Percentiles rank a stretch among this genome's conserved stretches.
Conservation (phyloP, 1,140 invertebrate genomes). For the Pentalonia nigronervosa region DNA sequence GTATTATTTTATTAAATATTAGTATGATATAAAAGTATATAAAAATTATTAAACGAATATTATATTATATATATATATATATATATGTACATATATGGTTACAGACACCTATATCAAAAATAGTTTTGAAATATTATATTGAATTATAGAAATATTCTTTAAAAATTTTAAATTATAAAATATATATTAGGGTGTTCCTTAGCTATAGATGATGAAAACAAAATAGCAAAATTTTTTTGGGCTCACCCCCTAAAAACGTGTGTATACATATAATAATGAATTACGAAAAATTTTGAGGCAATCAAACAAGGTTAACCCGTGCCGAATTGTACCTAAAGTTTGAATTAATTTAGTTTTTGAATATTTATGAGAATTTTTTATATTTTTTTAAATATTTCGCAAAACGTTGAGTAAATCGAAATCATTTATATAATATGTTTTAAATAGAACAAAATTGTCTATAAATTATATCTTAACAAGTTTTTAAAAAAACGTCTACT, state of each 20-base stretch:
- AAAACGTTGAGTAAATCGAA: background rate
- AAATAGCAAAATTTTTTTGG: no score
- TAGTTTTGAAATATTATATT: no score
- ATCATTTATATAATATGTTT: background rate
- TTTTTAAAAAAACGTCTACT: background rate
- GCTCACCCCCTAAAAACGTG: background rate
- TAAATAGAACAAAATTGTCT: background rate
- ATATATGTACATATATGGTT: no score
- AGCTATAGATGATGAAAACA: background rate
- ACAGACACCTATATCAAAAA: no score
- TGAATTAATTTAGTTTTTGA: background rate
- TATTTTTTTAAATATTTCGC: background rate
- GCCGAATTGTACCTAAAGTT: background rate
- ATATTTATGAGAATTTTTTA: background rate
- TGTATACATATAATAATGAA: background rate
- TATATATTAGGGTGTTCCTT: background rate
- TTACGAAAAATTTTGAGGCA: background rate
- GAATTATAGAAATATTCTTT: no score
- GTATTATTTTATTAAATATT: no score
- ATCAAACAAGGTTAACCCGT: background rate
- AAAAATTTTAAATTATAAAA: no score
- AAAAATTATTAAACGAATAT: no score
- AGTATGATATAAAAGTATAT: no score
- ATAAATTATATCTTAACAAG: background rate
- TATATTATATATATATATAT: no score